Percentiles rank a stretch among this genome's conserved stretches.
phyloP scores from a whole-genome alignment of 2,113 vertebrate genomes.

The Clarias macrocephalus region DNA sequence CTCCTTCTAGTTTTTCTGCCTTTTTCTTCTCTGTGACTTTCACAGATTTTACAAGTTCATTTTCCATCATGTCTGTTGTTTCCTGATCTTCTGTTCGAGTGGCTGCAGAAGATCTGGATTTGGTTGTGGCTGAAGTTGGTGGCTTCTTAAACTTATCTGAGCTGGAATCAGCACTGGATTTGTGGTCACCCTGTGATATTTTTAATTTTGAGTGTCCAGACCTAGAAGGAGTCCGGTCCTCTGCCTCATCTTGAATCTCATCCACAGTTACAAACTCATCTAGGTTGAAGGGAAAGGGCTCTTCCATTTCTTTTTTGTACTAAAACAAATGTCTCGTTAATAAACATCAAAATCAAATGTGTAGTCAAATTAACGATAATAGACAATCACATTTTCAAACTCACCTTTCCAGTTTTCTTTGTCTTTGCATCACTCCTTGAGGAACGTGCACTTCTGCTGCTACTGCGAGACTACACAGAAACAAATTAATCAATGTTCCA shows the following conservation, averaged over 20 bases:
- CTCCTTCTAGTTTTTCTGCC: slow-evolving; percentile 33
- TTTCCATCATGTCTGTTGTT: neutral
- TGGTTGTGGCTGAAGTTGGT: slow-evolving; percentile 8
- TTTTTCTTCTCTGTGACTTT: neutral
- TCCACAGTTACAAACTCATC: slow-evolving; percentile 88
- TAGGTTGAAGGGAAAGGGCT: slow-evolving; percentile 72
- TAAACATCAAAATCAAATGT: neutral
- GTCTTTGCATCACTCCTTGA: slow-evolving; percentile 42
- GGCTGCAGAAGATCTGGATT: slow-evolving; percentile 38
- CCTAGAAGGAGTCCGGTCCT: neutral
- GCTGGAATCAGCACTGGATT: neutral
- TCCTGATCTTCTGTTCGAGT: slow-evolving; percentile 25
- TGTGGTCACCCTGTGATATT: slow-evolving; percentile 41
- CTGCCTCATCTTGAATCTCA: slow-evolving; percentile 78
- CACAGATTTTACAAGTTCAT: neutral
- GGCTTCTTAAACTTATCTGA: slow-evolving; percentile 20
- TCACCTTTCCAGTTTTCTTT: slow-evolving; percentile 41
- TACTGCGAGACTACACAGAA: slow-evolving; percentile 46
- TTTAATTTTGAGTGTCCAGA: slow-evolving; percentile 62
- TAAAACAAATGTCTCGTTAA: neutral
- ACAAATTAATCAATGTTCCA: neutral
- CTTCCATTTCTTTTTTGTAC: slow-evolving; percentile 33
- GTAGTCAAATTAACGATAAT: neutral
- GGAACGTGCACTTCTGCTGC: slow-evolving; percentile 35
- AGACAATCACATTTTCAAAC: neutral